Evolutionary conservation across 2,888 invertebrate species (phyloP), one percentile per base, ranked within the genome.

Genomic region (Nezara viridula): DNA sequence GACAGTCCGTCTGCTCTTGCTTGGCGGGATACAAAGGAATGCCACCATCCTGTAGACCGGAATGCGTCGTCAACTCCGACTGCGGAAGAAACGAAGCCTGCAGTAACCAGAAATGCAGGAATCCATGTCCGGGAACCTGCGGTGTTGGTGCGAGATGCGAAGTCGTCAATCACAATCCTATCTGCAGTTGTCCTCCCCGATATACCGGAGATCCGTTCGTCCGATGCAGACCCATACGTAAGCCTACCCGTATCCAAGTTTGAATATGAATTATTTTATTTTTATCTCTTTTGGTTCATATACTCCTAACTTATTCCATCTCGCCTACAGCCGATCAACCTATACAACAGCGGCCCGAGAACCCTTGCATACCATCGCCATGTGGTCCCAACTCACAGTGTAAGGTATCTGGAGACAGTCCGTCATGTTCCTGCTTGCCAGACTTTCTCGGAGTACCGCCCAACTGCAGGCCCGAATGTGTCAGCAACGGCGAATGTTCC

Each of bases 71-170:
- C 6, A 97, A 95, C 92, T 93, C 94, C 19, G 97, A 97, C 91
- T 97, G 97, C 92, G 93, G 95, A 44, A 94, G 94, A 91, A 94
- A 95, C 92, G 94, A 94, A 92, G 95, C 96, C 90, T 97, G 97
- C 92, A 93, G 95, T 1, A 94, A 94, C 91, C 96, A 95, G 92
- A 96, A 96, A 93, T 97, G 97, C 92, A 92, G 94, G 86, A 95
- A 97, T 92, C 97, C 97, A 85, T 97, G 97, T 91, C 95, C 95
- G 16, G 96, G 95, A 90, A 96, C 96, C 37, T 97, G 97, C 92
- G 97, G 97, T 0, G 92, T 93, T 87, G 96, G 96, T 92, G 97
- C 97, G 1, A 92, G 95, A 88, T 97, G 97, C 92, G 94, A 95
- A 91, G 96, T 96, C 6, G 94, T 96, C 50, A 96, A 96, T 92